Conservation (phyloP, 2,113 vertebrate species). For the Narcine bancroftii region DNA sequence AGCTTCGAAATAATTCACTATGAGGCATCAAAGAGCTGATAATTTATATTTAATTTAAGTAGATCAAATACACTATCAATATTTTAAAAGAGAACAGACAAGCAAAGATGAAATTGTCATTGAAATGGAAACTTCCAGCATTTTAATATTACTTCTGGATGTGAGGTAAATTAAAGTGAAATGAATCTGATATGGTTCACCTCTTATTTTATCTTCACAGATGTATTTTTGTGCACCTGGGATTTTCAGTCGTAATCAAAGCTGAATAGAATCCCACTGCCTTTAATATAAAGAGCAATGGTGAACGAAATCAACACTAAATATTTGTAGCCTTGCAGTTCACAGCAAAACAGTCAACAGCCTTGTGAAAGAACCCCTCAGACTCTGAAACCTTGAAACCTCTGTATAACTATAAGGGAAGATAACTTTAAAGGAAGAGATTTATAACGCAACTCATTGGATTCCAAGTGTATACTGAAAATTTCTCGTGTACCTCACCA, state of each 20-base stretch:
- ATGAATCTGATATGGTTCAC: background rate
- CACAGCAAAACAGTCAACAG: background rate
- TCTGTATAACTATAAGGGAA: background rate
- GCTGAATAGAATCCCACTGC: too few species aligned
- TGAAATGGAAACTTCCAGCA: background rate
- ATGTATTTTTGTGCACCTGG: background rate
- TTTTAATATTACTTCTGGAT: background rate
- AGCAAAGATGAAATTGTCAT: background rate
- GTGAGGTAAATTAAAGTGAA: constrained; percentile 16
- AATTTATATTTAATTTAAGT: background rate
- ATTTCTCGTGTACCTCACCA: too few species aligned
- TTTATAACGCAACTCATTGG: too few species aligned
- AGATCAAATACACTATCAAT: background rate
- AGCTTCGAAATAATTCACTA: background rate
- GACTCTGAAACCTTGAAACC: background rate
- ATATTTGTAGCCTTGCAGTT: background rate
- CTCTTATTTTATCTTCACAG: background rate
- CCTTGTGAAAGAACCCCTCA: background rate
- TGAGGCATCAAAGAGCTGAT: background rate
- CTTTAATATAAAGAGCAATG: too few species aligned
- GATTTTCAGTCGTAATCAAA: background rate
- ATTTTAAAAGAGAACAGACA: background rate
- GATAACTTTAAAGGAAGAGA: too few species aligned
- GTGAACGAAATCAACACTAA: background rate
- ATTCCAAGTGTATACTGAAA: too few species aligned